A percentile compares a stretch with the other conserved stretches of the same genome.
phyloP scores from a whole-genome alignment of 2,888 invertebrate species.

The Oscheius myriophilus region DNA sequence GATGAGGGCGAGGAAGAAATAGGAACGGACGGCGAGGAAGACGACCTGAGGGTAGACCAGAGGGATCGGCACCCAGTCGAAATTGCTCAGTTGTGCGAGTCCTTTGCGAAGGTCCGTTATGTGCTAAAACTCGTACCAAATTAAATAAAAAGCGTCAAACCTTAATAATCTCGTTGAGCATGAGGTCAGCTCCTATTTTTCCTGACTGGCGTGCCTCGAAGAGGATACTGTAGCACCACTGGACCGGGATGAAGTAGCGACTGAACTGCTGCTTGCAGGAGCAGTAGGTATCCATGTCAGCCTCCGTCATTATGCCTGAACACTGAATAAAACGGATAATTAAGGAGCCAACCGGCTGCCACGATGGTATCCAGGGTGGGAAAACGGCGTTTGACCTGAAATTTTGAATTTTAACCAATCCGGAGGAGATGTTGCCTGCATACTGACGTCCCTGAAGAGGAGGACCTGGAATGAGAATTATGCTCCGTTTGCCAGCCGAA shows the following conservation, averaged over 20 bases:
- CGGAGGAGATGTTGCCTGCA: constrained; percentile 26
- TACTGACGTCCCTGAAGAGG: constrained; percentile 53
- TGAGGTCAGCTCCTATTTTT: constrained; percentile 53
- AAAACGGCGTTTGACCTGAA: constrained; percentile 42
- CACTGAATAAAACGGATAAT: neutral
- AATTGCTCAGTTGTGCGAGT: constrained; percentile 54
- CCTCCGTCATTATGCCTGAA: constrained; percentile 49
- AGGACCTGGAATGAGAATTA: constrained; percentile 33
- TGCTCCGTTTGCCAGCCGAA: neutral
- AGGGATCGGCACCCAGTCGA: constrained; percentile 64
- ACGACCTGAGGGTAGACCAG: constrained; percentile 67
- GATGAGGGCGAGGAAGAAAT: constrained; percentile 65
- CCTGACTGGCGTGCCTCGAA: constrained; percentile 52
- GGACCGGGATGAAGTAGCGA: constrained; percentile 54
- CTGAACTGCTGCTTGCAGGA: constrained; percentile 40
- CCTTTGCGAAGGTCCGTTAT: constrained; percentile 53
- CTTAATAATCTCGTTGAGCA: constrained; percentile 58
- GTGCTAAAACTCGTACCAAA: constrained; percentile 26
- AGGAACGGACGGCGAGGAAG: constrained; percentile 65
- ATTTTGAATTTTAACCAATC: too few relatives aligned
- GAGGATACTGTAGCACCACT: constrained; percentile 52
- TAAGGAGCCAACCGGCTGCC: constrained; percentile 38
- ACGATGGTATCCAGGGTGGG: constrained; percentile 53
- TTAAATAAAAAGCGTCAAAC: constrained; percentile 5
- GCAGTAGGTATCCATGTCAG: constrained; percentile 41